Evolutionary conservation across 2,113 vertebrate species (phyloP), one percentile per base, ranked within the genome.

Genomic region (Lichenostomus cassidix): DNA sequence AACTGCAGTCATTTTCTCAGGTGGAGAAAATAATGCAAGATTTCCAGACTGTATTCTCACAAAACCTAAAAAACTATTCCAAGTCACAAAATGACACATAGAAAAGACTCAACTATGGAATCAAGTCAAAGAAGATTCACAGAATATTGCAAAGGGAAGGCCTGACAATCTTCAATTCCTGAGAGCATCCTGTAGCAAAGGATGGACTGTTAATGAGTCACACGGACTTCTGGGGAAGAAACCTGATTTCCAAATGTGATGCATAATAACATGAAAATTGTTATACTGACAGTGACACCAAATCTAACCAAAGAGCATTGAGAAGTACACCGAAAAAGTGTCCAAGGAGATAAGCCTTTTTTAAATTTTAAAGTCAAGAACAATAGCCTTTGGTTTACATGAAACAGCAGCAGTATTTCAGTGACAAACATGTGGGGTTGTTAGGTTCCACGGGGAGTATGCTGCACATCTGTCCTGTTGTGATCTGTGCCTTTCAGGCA

Each of bases 341-440:
- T 47, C n/a, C 0, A 0, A 9, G n/a, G 28, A 74, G 28, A 91
- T 27, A 1, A 23, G 11, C 31, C 25, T 49, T 89, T 80, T 83
- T 53, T 1, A 53, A 80, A 80, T 31, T 17, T 65, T 62, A 31
- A 69, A 81, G 73, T 53, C 49, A 81, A 77, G 71, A 63, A 19
- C 7, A 52, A 12, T 23, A 58, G 52, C 39, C 21, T 59, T 76
- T 71, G 33, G 18, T 56, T 91, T 47, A 35, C 37, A 41, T 19
- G 42, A 73, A 64, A 24, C 7, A 67, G 46, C 37, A 65, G 44
- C 59, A 69, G 50, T 19, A 44, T 69, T 81, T 81, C 50, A 39
- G 68, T 49, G 44, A 39, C 18, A 59, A 49, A 60, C 1, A 1
- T 3, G 12, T 0, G 0, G 23, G 15, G 15, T 3, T 58, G 14